phyloP scores from a whole-genome alignment of 2,888 invertebrate species.

The Megalurothrips usitatus region DNA sequence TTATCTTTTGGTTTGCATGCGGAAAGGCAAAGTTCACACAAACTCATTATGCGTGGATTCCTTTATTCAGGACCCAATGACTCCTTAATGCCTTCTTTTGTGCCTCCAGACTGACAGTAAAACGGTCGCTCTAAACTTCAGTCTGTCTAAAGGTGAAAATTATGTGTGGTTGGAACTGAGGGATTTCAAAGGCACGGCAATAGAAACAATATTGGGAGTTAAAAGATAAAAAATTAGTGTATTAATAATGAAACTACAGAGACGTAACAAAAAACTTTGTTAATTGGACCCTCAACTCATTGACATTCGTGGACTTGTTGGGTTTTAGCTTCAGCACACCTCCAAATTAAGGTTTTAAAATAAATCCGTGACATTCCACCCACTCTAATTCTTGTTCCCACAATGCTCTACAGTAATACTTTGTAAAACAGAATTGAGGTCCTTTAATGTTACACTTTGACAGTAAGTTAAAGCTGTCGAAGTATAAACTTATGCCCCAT shows the following conservation, averaged over 20 bases:
- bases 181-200: not conserved
- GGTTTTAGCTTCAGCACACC: not conserved
- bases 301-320: too few relatives aligned
- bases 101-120: too few relatives aligned
- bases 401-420: not conserved
- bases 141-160: not conserved
- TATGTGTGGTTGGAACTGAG: not conserved
- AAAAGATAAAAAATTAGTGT: too few relatives aligned
- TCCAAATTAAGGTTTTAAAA: not conserved
- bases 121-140: too few relatives aligned
- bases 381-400: not conserved
- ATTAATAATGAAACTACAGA: too few relatives aligned
- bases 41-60: too few relatives aligned
- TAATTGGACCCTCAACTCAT: not conserved
- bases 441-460: not conserved
- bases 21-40: too few relatives aligned
- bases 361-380: not conserved
- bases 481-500: not conserved
- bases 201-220: too few relatives aligned
- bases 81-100: too few relatives aligned
- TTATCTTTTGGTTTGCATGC: too few relatives aligned
- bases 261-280: too few relatives aligned
- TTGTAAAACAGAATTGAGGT: not conserved
- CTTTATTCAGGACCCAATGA: too few relatives aligned
- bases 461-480: not conserved